phyloP scores from a whole-genome alignment of 2,797 vertebrate species.

The Paguma larvata region DNA sequence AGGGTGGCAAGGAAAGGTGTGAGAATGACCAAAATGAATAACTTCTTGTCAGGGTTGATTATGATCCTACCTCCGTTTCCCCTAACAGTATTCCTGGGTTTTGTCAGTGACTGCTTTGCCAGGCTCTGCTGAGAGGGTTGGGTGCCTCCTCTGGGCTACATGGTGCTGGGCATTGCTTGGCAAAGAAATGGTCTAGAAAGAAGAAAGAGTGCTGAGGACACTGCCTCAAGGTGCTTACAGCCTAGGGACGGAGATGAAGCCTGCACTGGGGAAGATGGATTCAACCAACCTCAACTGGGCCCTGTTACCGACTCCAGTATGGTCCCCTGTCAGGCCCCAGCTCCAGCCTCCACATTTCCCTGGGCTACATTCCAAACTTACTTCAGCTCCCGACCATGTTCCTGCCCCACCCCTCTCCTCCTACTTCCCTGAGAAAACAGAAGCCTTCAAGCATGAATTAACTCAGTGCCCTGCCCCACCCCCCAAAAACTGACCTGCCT shows the following conservation, averaged over 20 bases:
- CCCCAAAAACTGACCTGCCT: not conserved
- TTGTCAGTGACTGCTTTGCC: not conserved
- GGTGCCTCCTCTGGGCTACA: not conserved
- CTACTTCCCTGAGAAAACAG: conserved; percentile 73
- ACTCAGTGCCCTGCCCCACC: conserved; percentile 62
- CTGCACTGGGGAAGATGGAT: not conserved
- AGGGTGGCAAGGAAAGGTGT: not conserved
- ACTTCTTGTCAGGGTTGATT: not conserved
- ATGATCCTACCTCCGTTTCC: not conserved
- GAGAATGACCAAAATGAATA: not conserved
- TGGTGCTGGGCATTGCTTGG: not conserved
- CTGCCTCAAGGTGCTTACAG: not conserved
- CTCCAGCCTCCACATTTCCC: conserved; percentile 13
- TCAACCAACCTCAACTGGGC: not conserved
- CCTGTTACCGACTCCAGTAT: not conserved
- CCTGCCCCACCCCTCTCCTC: conserved; percentile 44
- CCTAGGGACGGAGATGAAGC: not conserved
- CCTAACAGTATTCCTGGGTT: not conserved
- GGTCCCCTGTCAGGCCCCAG: not conserved
- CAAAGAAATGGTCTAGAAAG: not conserved
- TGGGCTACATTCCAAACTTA: conserved; percentile 60
- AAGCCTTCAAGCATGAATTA: conserved; percentile 79
- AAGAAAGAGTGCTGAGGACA: not conserved
- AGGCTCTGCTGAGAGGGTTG: not conserved
- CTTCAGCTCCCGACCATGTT: conserved; percentile 47